Evolutionary conservation across 2,797 vertebrate genomes (phyloP).

Genomic region (Channa striata): DNA sequence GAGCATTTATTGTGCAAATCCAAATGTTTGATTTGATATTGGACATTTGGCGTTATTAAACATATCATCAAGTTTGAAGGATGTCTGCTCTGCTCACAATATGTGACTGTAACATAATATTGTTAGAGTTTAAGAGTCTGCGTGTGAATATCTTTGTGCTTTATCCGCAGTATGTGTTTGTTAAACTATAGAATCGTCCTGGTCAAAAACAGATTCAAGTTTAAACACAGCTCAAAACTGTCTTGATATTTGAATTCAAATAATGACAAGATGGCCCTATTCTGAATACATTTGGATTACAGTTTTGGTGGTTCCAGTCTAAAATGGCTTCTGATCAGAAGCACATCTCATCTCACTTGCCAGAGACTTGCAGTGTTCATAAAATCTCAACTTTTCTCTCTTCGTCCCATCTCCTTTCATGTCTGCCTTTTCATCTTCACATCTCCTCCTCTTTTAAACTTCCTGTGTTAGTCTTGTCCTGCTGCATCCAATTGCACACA

Average conservation of each 20-base stretch:
- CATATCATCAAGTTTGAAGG: too few relatives aligned
- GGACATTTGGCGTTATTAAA: too few relatives aligned
- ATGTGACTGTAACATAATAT: too few relatives aligned
- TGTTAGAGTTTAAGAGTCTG: too few relatives aligned
- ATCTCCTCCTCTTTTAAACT: conserved; percentile 68
- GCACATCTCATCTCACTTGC: conserved; percentile 57
- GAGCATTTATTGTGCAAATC: too few relatives aligned
- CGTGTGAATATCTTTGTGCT: too few relatives aligned
- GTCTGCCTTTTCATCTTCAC: conserved; percentile 66
- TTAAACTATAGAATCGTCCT: neutral
- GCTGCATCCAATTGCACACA: conserved; percentile 65
- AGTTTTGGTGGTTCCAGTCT: conserved; percentile 52
- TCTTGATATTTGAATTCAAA: conserved; percentile 41
- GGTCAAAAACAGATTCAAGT: conserved; percentile 20
- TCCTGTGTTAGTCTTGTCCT: conserved; percentile 70
- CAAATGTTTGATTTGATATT: too few relatives aligned
- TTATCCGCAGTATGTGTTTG: too few relatives aligned
- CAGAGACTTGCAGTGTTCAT: conserved; percentile 62
- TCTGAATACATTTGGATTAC: conserved; percentile 50
- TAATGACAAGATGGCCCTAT: conserved; percentile 27
- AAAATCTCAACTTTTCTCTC: conserved; percentile 74
- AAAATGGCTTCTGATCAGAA: conserved; percentile 63
- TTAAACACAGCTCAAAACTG: conserved; percentile 17
- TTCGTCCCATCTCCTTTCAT: conserved; percentile 68
- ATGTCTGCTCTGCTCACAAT: too few relatives aligned